phyloP scores from a whole-genome alignment of 2,797 vertebrate genomes.

The Graptemys geographica region DNA sequence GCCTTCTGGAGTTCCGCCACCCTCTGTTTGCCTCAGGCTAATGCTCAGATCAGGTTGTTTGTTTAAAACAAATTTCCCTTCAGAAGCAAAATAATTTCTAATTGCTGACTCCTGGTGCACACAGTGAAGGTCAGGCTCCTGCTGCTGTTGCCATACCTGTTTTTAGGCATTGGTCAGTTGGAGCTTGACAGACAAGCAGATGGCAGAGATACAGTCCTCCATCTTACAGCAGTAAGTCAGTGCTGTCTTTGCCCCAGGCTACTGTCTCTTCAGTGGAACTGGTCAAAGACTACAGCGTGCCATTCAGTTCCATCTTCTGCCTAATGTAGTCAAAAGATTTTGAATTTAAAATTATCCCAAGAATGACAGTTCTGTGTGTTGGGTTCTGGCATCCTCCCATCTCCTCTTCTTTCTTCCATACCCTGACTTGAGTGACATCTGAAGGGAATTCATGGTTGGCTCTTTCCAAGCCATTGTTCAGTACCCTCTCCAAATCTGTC shows the following conservation, averaged over 20 bases:
- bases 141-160: accelerated
- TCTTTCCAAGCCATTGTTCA: neutral
- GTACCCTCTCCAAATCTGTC: neutral
- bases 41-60: neutral
- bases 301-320: neutral
- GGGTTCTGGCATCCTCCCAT: neutral
- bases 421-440: neutral
- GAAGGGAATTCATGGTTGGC: neutral
- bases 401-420: neutral
- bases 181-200: neutral
- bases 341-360: neutral
- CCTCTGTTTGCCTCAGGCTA: neutral
- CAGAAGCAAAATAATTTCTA: neutral
- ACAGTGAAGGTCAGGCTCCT: neutral
- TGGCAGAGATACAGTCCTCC: neutral
- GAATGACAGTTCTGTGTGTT: neutral
- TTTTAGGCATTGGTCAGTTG: neutral
- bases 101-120: neutral
- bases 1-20: neutral
- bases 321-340: neutral
- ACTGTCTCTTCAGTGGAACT: neutral
- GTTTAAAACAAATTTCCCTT: neutral
- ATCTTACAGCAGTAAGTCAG: neutral
- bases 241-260: neutral
- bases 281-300: accelerated